Percentiles rank a stretch among this genome's conserved stretches.
phyloP scores from a whole-genome alignment of 2,888 invertebrate genomes.

The Pemphredon lugubris region DNA sequence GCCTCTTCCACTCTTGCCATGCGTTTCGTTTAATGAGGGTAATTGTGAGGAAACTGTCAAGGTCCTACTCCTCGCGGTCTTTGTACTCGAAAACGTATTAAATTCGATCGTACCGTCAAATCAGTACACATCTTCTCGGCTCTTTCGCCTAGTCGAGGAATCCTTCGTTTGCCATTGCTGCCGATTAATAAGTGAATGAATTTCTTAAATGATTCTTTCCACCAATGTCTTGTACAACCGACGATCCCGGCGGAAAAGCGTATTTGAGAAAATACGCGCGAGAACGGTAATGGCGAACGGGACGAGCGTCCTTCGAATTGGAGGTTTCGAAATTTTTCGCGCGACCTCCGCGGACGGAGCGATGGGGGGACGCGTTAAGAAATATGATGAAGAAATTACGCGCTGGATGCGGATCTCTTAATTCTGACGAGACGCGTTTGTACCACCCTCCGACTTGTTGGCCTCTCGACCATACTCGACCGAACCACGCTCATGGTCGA shows the following conservation, averaged over 20 bases:
- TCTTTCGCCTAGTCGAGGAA: no score
- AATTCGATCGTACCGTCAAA: neutral
- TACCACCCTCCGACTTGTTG: constrained; percentile 39
- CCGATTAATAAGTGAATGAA: no score
- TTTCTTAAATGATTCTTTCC: no score
- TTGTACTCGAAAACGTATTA: constrained; percentile 16
- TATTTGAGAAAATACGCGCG: no score
- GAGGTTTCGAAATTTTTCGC: constrained; percentile 19
- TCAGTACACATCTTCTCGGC: neutral
- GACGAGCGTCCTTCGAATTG: constrained; percentile 18
- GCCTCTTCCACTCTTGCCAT: constrained; percentile 27
- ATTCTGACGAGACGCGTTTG: constrained; percentile 76
- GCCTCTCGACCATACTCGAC: constrained; percentile 34
- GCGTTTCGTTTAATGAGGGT: constrained; percentile 44
- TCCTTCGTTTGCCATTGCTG: no score
- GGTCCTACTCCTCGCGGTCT: constrained; percentile 8
- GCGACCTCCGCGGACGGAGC: constrained; percentile 5
- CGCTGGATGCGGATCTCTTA: constrained; percentile 74
- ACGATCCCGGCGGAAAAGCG: no score
- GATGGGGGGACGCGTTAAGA: constrained; percentile 24
- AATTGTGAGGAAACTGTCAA: constrained; percentile 35
- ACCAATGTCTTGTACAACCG: no score
- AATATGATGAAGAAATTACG: constrained; percentile 79
- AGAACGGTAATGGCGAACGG: neutral
- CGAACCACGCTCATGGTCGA: constrained; percentile 47